These are phyloP conservation scores for Drosophila phalerata DNA, from an alignment of 2,888 invertebrate genomes.

Conservation along the genomic window DNA sequence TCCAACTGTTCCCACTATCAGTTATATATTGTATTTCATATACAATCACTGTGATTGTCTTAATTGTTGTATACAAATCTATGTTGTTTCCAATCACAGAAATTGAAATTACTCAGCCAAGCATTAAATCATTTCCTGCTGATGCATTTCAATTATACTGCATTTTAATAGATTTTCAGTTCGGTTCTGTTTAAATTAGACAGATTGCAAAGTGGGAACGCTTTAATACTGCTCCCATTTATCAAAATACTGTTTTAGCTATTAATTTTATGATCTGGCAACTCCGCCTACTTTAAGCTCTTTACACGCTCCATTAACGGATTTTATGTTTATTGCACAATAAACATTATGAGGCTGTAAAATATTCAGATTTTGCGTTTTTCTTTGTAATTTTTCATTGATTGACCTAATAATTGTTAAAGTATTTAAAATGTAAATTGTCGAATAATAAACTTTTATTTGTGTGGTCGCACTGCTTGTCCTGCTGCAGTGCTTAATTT, in stretches of 20 bases:
- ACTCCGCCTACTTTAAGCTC: neutral
- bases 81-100: neutral
- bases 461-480: conserved; percentile 36
- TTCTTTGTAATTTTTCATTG: neutral
- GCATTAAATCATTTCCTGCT: conserved; percentile 37
- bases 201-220: neutral
- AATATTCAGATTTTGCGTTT: neutral
- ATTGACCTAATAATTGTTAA: neutral
- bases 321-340: neutral
- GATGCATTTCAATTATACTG: conserved; percentile 21
- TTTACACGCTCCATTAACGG: neutral
- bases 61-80: neutral
- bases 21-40: conserved; percentile 9
- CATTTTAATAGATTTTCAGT: conserved; percentile 6
- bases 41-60: conserved; percentile 2
- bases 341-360: neutral
- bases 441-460: neutral
- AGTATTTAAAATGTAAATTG: conserved; percentile 1
- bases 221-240: neutral
- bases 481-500: neutral
- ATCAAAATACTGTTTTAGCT: conserved; percentile 3
- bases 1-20: conserved; percentile 8
- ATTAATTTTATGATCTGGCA: conserved; percentile 20
- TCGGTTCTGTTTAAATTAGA: neutral
- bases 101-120: conserved; percentile 13